phyloP scores from a whole-genome alignment of 2,888 invertebrate species.

The Boloria selene region DNA sequence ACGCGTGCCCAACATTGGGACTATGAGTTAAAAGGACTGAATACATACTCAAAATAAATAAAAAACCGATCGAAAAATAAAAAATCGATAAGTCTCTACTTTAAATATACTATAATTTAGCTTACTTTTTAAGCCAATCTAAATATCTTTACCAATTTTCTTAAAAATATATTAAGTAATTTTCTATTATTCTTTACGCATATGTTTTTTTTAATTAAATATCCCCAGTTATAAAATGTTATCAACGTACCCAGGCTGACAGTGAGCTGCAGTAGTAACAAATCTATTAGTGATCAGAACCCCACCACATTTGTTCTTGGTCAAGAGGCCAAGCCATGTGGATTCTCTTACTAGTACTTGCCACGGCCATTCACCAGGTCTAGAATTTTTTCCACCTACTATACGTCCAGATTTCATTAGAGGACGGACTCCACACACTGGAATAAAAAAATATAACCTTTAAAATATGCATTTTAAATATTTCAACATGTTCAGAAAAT shows the following conservation, averaged over 20 bases:
- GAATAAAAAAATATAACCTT: no score
- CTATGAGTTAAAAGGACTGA: no score
- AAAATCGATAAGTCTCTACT: neutral
- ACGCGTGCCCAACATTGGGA: no score
- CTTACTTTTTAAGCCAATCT: neutral
- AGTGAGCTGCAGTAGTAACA: constrained; percentile 96
- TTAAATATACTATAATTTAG: neutral
- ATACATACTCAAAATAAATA: no score
- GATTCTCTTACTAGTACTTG: constrained; percentile 95
- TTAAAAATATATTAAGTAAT: no score
- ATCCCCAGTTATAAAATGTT: no score
- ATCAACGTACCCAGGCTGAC: constrained; percentile 91
- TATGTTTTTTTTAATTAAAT: no score
- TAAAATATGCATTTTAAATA: no score
- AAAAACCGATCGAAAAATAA: neutral
- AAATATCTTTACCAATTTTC: neutral
- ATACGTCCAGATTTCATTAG: constrained; percentile 90
- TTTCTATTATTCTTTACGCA: no score
- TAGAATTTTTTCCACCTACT: constrained; percentile 93
- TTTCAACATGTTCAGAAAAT: no score
- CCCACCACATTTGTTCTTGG: constrained; percentile 97
- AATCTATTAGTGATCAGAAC: constrained; percentile 94
- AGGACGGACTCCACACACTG: constrained; percentile 95
- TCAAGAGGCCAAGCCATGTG: constrained; percentile 96
- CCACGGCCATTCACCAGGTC: constrained; percentile 96